Base-by-base conservation (phyloP, 2,113 vertebrate genomes). In the Sylvilagus bachmani region DNA sequence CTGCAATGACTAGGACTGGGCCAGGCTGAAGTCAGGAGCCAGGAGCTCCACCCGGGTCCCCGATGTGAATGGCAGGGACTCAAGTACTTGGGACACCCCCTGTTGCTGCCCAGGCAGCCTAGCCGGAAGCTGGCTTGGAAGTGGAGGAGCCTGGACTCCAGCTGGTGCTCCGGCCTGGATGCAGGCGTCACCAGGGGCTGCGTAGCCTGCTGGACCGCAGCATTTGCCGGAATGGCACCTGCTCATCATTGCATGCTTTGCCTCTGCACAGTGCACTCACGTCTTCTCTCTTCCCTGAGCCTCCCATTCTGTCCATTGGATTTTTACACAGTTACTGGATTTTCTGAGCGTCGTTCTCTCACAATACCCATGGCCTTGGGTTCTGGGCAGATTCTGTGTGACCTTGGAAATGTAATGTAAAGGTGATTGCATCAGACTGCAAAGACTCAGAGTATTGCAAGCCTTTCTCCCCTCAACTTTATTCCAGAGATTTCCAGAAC, bases 321-420 rank as follows among this genome's bases (percentile, higher is more conserved):
- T 25, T 36, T 93, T 64, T 86, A 27, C 21, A 5, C 22, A 22
- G 61, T 78, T 79, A 3, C 0, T 36, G 22, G 69, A 5, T 86
- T 51, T 93, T 75, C 61, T 49, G 67, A n/a, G 77, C 61, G 73
- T 10, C 10, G 0, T 70, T 62, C 91, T 71, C n/a, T 69, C n/a
- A 25, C 5, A 49, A 51, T 49, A 79, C 44, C 2, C 1, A 0
- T 1, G 33, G 31, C 33, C 22, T 36, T 66, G 31, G n/a, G 64
- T 73, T 81, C 78, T 44, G 51, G 79, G 36, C 25, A 77, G 31
- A 53, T 19, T 44, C 29, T 31, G n/a, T 24, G 16, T 38, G 80
- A 51, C 89, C 55, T 93, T 79, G 27, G 64, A 21, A 70, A 49
- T 69, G 55, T 62, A 33, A 79, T 89, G 91, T 91, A 24, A 53